Conservation (phyloP, 2,888 invertebrate genomes). For the Cataglyphis albicans region DNA sequence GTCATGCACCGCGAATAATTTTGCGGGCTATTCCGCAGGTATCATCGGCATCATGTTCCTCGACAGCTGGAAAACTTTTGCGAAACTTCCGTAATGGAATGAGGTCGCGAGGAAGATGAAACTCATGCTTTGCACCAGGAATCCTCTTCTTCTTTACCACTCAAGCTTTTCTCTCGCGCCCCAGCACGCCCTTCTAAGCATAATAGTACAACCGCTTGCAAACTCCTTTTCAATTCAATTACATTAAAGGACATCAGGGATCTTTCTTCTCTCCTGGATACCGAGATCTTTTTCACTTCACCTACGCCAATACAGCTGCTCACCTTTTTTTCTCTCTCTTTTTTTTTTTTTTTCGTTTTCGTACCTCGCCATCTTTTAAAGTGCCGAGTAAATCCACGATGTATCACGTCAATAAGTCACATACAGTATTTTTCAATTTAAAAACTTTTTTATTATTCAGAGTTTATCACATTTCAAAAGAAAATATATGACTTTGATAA, state of each 20-base stretch:
- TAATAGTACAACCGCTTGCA: slow-evolving; percentile 31
- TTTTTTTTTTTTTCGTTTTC: slow-evolving; percentile 8
- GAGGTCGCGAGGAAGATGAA: slow-evolving; percentile 50
- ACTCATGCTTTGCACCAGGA: slow-evolving; percentile 46
- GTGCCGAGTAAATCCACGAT: not conserved
- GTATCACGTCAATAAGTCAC: not conserved
- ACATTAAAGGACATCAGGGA: slow-evolving; percentile 67
- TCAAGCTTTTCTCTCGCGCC: slow-evolving; percentile 12
- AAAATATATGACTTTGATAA: slow-evolving; percentile 4
- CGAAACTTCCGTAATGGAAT: slow-evolving; percentile 57
- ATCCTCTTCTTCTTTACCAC: slow-evolving; percentile 39
- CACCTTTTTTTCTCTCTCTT: not conserved
- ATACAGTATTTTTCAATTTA: slow-evolving; percentile 18
- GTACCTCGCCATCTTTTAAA: slow-evolving; percentile 20
- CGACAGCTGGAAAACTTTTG: slow-evolving; percentile 29
- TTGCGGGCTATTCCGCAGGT: not conserved
- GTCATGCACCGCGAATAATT: not conserved
- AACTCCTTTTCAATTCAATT: slow-evolving; percentile 68
- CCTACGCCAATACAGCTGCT: not conserved
- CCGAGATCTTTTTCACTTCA: slow-evolving; percentile 24
- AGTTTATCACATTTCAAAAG: not conserved
- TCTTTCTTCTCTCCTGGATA: slow-evolving; percentile 43
- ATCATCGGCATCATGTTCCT: slow-evolving; percentile 21
- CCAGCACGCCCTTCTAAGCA: slow-evolving; percentile 48
- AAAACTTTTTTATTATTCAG: slow-evolving; percentile 21